Percentiles rank a stretch among this genome's conserved stretches.
These are phyloP conservation scores for Carcina quercana DNA, from an alignment of 2,888 invertebrate genomes.

Conservation along the genomic window DNA sequence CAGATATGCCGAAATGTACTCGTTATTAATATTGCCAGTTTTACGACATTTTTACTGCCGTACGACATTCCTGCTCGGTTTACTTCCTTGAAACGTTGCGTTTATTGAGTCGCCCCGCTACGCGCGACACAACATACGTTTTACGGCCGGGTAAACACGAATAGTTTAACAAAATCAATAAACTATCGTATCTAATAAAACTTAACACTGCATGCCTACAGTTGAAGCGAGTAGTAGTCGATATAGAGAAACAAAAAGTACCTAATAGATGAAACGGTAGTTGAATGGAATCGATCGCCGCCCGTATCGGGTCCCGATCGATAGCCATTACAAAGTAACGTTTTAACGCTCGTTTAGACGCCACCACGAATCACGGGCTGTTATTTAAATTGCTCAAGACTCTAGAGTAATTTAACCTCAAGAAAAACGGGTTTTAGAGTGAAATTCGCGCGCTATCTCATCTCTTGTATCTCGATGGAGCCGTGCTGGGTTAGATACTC, in stretches of 20 bases:
- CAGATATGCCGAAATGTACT: slow-evolving; percentile 35
- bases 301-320: slow-evolving; percentile 31
- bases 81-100: slow-evolving; percentile 37
- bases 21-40: slow-evolving; percentile 51
- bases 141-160: slow-evolving; percentile 27
- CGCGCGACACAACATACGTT: slow-evolving; percentile 24
- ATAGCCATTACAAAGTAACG: slow-evolving; percentile 42
- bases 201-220: too few relatives aligned
- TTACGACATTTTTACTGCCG: slow-evolving; percentile 42
- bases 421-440: slow-evolving; percentile 44
- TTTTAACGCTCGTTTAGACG: slow-evolving; percentile 41
- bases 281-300: slow-evolving; percentile 24
- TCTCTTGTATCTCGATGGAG: slow-evolving; percentile 32
- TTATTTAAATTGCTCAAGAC: slow-evolving; percentile 52
- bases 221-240: background rate
- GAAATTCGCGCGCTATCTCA: slow-evolving; percentile 44
- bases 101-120: slow-evolving; percentile 41
- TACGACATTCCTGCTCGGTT: slow-evolving; percentile 27
- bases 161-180: slow-evolving; percentile 25
- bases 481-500: slow-evolving; percentile 30
- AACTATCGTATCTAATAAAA: slow-evolving; percentile 6
- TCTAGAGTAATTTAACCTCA: slow-evolving; percentile 40
- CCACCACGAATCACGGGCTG: slow-evolving; percentile 42
- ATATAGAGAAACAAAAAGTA: background rate
- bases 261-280: slow-evolving; percentile 25